These are phyloP conservation scores for Drosophila acutilabella DNA, from an alignment of 2,888 invertebrate genomes.

Conservation along the genomic window DNA sequence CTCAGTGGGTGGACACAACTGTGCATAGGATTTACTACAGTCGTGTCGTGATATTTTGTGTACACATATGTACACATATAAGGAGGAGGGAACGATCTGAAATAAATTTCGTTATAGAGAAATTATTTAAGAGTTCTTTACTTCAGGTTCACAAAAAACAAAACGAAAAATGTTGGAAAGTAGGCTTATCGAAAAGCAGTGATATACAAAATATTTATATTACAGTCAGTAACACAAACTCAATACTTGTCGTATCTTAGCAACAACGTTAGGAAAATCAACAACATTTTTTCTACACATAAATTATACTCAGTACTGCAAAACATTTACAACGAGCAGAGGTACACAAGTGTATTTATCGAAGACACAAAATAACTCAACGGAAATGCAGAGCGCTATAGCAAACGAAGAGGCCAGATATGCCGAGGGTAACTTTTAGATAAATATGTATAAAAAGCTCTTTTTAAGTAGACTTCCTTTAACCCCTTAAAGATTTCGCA, in stretches of 20 bases:
- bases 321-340: conserved; percentile 14
- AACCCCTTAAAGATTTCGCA: conserved; percentile 23
- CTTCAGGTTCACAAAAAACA: too few relatives aligned
- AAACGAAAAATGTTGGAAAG: too few relatives aligned
- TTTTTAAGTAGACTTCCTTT: too few relatives aligned
- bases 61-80: too few relatives aligned
- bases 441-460: not conserved
- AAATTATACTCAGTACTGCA: conserved; percentile 15
- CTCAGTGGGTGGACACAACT: too few relatives aligned
- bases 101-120: too few relatives aligned
- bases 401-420: conserved; percentile 9
- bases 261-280: conserved; percentile 35
- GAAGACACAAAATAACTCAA: not conserved
- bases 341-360: not conserved
- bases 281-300: conserved; percentile 18
- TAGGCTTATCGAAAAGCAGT: too few relatives aligned
- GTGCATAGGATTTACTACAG: too few relatives aligned
- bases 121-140: too few relatives aligned
- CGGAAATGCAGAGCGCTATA: conserved; percentile 14
- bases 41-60: too few relatives aligned
- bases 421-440: conserved; percentile 29
- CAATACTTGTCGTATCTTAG: conserved; percentile 30
- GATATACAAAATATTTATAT: not conserved
- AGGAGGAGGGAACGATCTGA: too few relatives aligned
- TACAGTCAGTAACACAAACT: not conserved